These are phyloP conservation scores for Drosophila peninsularis DNA, from an alignment of 2,888 invertebrate genomes.

Conservation along the genomic window DNA sequence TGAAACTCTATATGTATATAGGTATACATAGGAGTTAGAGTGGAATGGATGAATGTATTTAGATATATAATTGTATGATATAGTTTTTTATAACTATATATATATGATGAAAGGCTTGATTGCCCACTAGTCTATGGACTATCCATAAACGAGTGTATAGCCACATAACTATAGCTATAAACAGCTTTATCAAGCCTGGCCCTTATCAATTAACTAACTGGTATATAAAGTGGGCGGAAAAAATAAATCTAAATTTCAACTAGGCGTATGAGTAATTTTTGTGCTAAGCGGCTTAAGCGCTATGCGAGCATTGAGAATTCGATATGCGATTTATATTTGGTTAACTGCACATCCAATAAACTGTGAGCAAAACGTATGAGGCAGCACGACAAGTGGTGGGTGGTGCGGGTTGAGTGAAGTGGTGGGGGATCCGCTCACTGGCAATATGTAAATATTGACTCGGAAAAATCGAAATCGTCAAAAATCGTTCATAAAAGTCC, in stretches of 20 bases:
- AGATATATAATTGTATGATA: not conserved
- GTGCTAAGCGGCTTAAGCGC: slow-evolving; percentile 72
- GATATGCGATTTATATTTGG: slow-evolving; percentile 80
- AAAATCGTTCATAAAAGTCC: slow-evolving; percentile 74
- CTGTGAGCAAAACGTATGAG: slow-evolving; percentile 35
- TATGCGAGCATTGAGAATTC: slow-evolving; percentile 47
- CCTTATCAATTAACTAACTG: not conserved
- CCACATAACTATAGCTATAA: not conserved
- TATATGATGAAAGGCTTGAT: too few species aligned
- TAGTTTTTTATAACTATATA: too few species aligned
- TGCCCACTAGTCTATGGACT: too few species aligned
- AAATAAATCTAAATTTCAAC: slow-evolving; percentile 41
- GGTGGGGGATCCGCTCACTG: not conserved
- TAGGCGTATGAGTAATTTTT: slow-evolving; percentile 74
- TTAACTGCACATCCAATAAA: slow-evolving; percentile 78
- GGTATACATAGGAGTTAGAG: not conserved
- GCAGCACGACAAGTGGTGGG: not conserved
- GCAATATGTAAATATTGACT: slow-evolving; percentile 76
- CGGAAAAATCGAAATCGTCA: slow-evolving; percentile 77
- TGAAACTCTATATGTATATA: not conserved
- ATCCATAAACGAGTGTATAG: too few species aligned
- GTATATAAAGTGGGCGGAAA: not conserved
- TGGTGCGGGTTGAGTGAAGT: not conserved
- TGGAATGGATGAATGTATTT: not conserved
- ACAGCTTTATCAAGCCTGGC: not conserved